Conservation (phyloP, 1,140 invertebrate species). For the Cepaea nemoralis region DNA sequence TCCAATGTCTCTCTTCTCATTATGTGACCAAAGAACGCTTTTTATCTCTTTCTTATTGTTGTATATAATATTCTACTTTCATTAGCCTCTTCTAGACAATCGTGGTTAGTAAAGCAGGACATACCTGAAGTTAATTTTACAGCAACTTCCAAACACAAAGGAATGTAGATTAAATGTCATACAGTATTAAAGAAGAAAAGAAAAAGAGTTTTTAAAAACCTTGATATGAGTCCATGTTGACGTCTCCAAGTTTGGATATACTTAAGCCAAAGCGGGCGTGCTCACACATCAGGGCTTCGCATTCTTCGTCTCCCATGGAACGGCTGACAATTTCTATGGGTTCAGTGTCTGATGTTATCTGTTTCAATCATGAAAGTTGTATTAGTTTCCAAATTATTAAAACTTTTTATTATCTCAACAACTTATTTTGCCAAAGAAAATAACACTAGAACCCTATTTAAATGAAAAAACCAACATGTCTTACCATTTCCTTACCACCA, state of each 20-base stretch:
- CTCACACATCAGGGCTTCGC: slow-evolving; percentile 52
- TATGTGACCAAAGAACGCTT: too few relatives aligned
- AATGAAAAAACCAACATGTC: neutral
- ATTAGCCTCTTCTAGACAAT: too few relatives aligned
- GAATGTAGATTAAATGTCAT: too few relatives aligned
- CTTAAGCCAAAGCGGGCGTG: slow-evolving; percentile 85
- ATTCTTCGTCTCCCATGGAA: slow-evolving; percentile 56
- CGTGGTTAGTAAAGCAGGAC: too few relatives aligned
- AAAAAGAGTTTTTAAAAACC: too few relatives aligned
- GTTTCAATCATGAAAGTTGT: slow-evolving; percentile 1
- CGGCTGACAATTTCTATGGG: slow-evolving; percentile 54
- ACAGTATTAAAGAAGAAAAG: too few relatives aligned
- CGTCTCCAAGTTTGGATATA: slow-evolving; percentile 88
- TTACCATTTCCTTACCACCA: slow-evolving; percentile 45
- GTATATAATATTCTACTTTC: too few relatives aligned
- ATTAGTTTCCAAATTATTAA: neutral
- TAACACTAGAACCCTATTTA: neutral
- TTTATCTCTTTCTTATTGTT: too few relatives aligned
- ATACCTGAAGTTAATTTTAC: too few relatives aligned
- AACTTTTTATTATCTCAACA: too few relatives aligned
- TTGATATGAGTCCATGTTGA: slow-evolving; percentile 88
- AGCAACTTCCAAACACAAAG: too few relatives aligned
- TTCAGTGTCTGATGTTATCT: slow-evolving; percentile 47
- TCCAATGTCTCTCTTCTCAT: too few relatives aligned
- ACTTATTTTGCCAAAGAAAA: neutral